Evolutionary conservation across 2,113 vertebrate genomes (phyloP).

Genomic region (Anthoscopus minutus): DNA sequence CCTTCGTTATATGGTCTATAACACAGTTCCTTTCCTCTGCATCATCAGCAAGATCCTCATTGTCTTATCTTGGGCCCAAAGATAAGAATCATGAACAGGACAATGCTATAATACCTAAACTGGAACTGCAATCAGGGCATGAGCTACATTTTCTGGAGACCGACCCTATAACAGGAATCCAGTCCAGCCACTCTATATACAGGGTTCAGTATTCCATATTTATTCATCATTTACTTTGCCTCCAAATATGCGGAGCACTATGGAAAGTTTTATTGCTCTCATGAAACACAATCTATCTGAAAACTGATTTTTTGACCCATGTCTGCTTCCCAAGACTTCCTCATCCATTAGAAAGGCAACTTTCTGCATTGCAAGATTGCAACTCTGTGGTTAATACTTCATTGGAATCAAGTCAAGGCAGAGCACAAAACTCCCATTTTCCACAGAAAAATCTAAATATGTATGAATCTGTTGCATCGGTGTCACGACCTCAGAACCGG

Average conservation of each 20-base stretch:
- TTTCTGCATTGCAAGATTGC: not conserved
- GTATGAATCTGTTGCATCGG: not conserved
- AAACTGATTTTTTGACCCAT: rapidly evolving
- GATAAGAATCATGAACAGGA: not conserved
- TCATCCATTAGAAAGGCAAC: not conserved
- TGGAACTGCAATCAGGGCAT: not conserved
- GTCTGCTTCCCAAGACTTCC: not conserved
- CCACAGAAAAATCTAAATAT: not conserved
- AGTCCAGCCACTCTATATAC: not conserved
- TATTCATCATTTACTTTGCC: not conserved
- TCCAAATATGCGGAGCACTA: not conserved
- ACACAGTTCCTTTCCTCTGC: not conserved
- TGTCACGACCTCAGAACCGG: no score
- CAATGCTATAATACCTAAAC: not conserved
- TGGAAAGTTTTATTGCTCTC: not conserved
- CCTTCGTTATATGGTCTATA: not conserved
- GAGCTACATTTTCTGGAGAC: not conserved
- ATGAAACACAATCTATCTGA: not conserved
- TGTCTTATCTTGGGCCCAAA: not conserved
- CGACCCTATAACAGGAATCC: not conserved
- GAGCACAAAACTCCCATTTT: not conserved
- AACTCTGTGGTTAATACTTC: not conserved
- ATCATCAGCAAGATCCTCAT: not conserved
- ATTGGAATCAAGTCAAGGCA: not conserved
- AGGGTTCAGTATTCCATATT: not conserved